Conservation (phyloP, 2,113 vertebrate species). For the Mobula birostris region DNA sequence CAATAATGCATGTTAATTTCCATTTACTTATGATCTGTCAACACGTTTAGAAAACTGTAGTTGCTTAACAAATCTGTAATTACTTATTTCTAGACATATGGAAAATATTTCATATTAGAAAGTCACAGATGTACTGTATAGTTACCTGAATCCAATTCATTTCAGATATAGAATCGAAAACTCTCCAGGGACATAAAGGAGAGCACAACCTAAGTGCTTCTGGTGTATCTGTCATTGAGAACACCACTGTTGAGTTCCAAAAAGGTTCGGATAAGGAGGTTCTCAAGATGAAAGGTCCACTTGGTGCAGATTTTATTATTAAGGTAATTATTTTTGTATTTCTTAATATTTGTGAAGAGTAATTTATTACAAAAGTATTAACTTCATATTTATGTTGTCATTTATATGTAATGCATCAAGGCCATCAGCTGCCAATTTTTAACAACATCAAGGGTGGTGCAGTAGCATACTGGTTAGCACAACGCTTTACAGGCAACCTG, state of each 20-base stretch:
- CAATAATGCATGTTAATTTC: background rate
- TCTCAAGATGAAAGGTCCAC: conserved; percentile 69
- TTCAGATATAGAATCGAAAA: conserved; percentile 78
- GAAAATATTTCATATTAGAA: background rate
- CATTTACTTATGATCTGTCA: background rate
- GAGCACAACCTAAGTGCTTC: conserved; percentile 63
- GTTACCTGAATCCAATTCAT: conserved; percentile 36
- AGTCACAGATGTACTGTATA: background rate
- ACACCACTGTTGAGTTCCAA: conserved; percentile 80
- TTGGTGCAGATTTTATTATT: conserved; percentile 77
- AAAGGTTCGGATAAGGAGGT: conserved; percentile 67
- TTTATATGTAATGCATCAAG: background rate
- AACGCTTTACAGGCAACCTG: too few species aligned
- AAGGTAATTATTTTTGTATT: conserved; percentile 61
- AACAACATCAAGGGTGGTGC: too few species aligned
- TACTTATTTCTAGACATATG: background rate
- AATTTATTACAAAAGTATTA: too few species aligned
- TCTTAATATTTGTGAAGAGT: background rate
- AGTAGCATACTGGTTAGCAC: too few species aligned
- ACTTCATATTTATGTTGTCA: background rate
- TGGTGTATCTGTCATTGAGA: conserved; percentile 67
- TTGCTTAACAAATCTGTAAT: background rate
- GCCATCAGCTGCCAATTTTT: too few species aligned
- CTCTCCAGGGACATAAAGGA: conserved; percentile 64
- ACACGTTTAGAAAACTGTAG: background rate